These are phyloP conservation scores for Regulus satrapa DNA, from an alignment of 2,113 vertebrate genomes.

Conservation along the genomic window DNA sequence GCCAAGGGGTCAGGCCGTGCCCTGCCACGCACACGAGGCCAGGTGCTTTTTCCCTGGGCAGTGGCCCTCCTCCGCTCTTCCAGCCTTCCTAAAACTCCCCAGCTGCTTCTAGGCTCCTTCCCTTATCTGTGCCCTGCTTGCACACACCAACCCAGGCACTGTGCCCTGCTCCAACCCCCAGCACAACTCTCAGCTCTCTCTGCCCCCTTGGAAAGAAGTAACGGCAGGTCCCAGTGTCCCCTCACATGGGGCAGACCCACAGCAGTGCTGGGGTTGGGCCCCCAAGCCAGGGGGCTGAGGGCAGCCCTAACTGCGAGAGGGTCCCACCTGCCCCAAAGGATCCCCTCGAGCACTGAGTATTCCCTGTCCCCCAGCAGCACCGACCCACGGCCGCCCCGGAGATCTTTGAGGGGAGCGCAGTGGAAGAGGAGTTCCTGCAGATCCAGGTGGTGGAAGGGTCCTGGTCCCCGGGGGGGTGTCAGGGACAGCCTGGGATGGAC, in stretches of 20 bases:
- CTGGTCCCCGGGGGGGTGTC: not conserved
- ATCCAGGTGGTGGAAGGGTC: conserved; percentile 14
- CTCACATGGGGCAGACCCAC: not conserved
- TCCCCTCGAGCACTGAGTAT: not conserved
- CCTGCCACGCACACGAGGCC: not conserved
- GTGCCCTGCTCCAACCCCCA: rapidly evolving
- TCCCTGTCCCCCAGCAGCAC: not conserved
- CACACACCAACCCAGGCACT: not conserved
- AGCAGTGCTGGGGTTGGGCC: rapidly evolving
- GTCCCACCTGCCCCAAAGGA: rapidly evolving
- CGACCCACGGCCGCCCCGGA: not conserved
- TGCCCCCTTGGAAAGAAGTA: not conserved
- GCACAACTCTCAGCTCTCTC: rapidly evolving
- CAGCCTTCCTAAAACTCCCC: not conserved
- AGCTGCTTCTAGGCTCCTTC: not conserved
- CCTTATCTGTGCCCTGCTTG: not conserved
- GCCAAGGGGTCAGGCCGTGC: not conserved
- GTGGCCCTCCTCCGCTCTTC: rapidly evolving
- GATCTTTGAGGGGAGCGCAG: conserved; percentile 16
- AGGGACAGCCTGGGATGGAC: not conserved
- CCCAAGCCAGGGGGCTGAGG: rapidly evolving
- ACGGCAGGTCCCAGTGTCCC: not conserved
- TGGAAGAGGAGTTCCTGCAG: conserved; percentile 56
- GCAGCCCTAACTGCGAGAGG: not conserved
- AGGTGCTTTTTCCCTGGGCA: not conserved